Evolutionary conservation across 2,888 invertebrate genomes (phyloP), one percentile per base, ranked within the genome.

Genomic region (Limenitis arthemis): DNA sequence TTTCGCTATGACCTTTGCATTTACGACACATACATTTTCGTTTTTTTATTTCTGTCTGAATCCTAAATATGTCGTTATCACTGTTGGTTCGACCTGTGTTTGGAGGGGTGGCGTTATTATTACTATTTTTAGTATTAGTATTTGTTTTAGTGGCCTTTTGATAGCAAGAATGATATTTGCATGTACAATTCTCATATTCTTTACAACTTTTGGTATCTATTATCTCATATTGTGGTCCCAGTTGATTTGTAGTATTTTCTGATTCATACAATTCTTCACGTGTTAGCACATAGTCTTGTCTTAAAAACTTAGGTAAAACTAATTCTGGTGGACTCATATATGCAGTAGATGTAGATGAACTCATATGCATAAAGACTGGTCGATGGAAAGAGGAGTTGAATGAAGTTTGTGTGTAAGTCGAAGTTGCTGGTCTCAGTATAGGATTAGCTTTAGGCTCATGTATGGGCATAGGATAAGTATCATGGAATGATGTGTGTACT

Each of bases 301-400:
- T 76, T 37, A 84, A 61, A 59, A 68, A 78, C 55, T 68, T 69
- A 0, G 86, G 86, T 50, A 82, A 58, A 8, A 86, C 71, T 56
- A 77, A 63, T 54, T 87, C 87, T 38, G 87, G 87, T 6, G 87
- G 87, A 56, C 87, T 87, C 85, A 87, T 78, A 56, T 87, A 87
- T 0, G 86, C 77, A 8, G 87, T 87, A 4, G 87, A 87, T 9
- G 85, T 84, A 2, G 87, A 85, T 9, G 87, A 86, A 61, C 85
- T 85, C 77, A 86, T 80, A 49, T 82, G 84, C 55, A 76, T 66
- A 55, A 75, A 73, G 6, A 72, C 62, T 5, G 83, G 83, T 59
- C 75, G 72, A 36, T 69, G 65, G 40, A 59, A 62, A 2, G 82
- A 77, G 6, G 84, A 77, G 51, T 64, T 71, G 11, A 70, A 62